Conservation (phyloP, 35 echinoderm and acorn worm genomes). For the Patiria miniata region DNA sequence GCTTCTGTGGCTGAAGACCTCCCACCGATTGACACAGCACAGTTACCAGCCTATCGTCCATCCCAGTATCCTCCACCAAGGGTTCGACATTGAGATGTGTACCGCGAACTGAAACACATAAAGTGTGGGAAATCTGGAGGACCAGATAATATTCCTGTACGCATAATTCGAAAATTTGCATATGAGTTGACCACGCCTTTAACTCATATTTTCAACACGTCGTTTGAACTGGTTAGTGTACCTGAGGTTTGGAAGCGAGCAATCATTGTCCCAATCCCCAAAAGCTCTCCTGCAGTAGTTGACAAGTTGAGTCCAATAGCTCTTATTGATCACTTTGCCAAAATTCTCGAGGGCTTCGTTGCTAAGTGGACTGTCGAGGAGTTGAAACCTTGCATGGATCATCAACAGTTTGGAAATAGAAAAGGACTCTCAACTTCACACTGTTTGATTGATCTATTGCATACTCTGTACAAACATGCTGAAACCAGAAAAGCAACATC, state of each 20-base stretch:
- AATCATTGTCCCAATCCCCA: no score
- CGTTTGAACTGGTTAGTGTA: slow-evolving; percentile 27
- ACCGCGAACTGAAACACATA: background rate
- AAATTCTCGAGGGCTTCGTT: no score
- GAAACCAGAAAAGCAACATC: no score
- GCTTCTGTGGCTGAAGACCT: background rate
- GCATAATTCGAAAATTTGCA: slow-evolving; percentile 4
- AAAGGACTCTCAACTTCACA: slow-evolving; percentile 39
- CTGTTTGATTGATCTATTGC: slow-evolving; percentile 41
- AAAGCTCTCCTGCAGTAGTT: no score
- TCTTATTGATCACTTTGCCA: no score
- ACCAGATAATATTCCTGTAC: background rate
- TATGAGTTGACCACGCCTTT: slow-evolving; percentile 20
- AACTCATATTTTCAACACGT: background rate
- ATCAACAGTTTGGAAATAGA: no score
- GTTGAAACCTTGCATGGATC: slow-evolving; percentile 34
- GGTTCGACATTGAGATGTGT: background rate
- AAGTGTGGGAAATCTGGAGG: background rate
- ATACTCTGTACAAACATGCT: no score
- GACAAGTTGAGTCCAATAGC: no score
- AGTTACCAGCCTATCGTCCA: background rate
- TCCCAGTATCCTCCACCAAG: background rate
- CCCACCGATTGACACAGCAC: background rate
- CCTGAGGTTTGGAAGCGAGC: slow-evolving; percentile 39
- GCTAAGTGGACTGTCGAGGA: slow-evolving; percentile 28